Percentiles rank a stretch among this genome's conserved stretches.
These are phyloP conservation scores for Nymphicus hollandicus DNA, from an alignment of 2,113 vertebrate species.

Conservation along the genomic window DNA sequence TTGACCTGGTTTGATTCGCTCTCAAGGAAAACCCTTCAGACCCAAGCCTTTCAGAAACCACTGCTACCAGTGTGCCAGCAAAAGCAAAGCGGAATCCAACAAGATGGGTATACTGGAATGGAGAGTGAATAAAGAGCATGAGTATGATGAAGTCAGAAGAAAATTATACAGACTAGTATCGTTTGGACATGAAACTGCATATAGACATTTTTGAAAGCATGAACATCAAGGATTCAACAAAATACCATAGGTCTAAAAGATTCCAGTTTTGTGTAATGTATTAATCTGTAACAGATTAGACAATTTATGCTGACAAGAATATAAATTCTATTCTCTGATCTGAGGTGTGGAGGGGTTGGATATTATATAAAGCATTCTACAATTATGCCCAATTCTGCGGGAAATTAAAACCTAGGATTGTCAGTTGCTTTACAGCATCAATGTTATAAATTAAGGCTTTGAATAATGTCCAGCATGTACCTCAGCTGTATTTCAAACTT, in stretches of 20 bases:
- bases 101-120: too few relatives aligned
- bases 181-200: not conserved
- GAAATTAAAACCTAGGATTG: slow-evolving; percentile 28
- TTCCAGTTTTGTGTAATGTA: not conserved
- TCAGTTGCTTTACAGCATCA: slow-evolving; percentile 9
- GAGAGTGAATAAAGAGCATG: not conserved
- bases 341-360: not conserved
- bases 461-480: not conserved
- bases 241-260: not conserved
- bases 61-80: too few relatives aligned
- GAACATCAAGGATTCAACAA: not conserved
- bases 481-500: slow-evolving; percentile 33
- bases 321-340: not conserved
- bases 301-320: not conserved
- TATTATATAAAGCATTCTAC: slow-evolving; percentile 7
- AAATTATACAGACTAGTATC: not conserved
- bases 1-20: too few relatives aligned
- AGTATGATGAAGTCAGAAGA: not conserved
- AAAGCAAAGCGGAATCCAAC: too few relatives aligned
- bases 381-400: not conserved
- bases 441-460: slow-evolving; percentile 29
- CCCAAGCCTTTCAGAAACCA: too few relatives aligned
- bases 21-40: too few relatives aligned
- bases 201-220: not conserved
- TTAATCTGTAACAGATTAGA: not conserved